A percentile compares a stretch with the other conserved stretches of the same genome.
phyloP scores from a whole-genome alignment of 1,140 invertebrate genomes.

The Papilio xuthus region DNA sequence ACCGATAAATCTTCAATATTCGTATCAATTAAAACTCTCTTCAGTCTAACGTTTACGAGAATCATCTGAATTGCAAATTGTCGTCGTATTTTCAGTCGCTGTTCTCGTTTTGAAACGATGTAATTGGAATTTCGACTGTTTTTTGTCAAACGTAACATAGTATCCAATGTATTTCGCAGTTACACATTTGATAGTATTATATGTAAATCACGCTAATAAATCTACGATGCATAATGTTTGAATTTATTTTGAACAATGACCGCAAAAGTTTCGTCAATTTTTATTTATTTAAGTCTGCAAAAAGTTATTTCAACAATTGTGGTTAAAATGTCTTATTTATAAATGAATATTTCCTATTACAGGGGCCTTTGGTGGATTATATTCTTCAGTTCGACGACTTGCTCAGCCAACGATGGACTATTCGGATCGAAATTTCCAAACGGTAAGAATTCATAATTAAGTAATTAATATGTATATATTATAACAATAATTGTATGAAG shows the following conservation, averaged over 20 bases:
- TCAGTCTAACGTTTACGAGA: conserved; percentile 52
- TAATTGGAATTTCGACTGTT: conserved; percentile 61
- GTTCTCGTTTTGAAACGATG: conserved; percentile 52
- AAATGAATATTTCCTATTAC: conserved; percentile 49
- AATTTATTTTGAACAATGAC: background rate
- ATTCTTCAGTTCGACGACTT: conserved; percentile 50
- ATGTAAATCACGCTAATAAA: background rate
- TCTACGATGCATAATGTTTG: too few species aligned
- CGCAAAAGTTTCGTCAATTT: background rate
- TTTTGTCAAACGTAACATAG: conserved; percentile 11
- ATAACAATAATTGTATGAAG: too few species aligned
- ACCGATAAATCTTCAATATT: conserved; percentile 50
- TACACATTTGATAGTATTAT: background rate
- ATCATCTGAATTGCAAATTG: conserved; percentile 70
- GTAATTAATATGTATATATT: background rate
- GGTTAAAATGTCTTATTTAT: background rate
- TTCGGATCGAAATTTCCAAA: conserved; percentile 71
- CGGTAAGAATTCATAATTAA: conserved; percentile 59
- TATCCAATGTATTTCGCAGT: conserved; percentile 24
- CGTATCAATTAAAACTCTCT: conserved; percentile 67
- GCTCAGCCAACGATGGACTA: conserved; percentile 66
- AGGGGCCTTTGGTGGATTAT: conserved; percentile 58
- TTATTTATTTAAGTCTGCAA: too few species aligned
- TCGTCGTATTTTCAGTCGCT: conserved; percentile 53
- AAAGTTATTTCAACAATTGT: background rate